phyloP scores from a whole-genome alignment of 2,113 vertebrate species.

The Cepphus grylle region DNA sequence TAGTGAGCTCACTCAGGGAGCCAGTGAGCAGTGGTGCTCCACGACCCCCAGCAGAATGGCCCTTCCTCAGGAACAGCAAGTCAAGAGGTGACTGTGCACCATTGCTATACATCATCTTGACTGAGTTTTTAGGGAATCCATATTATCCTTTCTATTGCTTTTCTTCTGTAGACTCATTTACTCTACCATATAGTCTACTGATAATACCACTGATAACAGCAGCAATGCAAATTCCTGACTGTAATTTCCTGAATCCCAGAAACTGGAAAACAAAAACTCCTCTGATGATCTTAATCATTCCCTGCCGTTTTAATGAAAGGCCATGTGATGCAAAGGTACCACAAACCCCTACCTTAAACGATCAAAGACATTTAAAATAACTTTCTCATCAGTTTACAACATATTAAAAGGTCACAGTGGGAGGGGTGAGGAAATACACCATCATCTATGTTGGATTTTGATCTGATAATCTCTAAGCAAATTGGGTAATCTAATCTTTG shows the following conservation, averaged over 20 bases:
- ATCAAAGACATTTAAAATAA: neutral
- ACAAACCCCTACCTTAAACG: neutral
- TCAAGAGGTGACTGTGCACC: neutral
- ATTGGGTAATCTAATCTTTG: neutral
- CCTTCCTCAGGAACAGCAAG: neutral
- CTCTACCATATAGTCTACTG: neutral
- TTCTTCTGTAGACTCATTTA: neutral
- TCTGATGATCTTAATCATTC: neutral
- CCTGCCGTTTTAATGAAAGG: neutral
- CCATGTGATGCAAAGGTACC: neutral
- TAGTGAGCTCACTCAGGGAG: neutral
- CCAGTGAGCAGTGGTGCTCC: neutral
- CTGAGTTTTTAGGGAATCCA: neutral
- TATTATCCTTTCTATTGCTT: neutral
- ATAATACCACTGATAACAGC: neutral
- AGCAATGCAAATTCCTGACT: neutral
- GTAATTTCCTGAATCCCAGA: neutral
- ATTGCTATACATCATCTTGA: neutral
- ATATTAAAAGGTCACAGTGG: slow-evolving; percentile 29
- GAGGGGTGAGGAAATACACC: neutral
- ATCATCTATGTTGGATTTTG: neutral
- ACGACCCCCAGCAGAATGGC: neutral
- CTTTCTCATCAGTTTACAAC: slow-evolving; percentile 24
- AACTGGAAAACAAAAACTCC: neutral
- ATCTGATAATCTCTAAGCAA: slow-evolving; percentile 3